Evolutionary conservation across 2,888 invertebrate genomes (phyloP).

Genomic region (Steinernema scapterisci): DNA sequence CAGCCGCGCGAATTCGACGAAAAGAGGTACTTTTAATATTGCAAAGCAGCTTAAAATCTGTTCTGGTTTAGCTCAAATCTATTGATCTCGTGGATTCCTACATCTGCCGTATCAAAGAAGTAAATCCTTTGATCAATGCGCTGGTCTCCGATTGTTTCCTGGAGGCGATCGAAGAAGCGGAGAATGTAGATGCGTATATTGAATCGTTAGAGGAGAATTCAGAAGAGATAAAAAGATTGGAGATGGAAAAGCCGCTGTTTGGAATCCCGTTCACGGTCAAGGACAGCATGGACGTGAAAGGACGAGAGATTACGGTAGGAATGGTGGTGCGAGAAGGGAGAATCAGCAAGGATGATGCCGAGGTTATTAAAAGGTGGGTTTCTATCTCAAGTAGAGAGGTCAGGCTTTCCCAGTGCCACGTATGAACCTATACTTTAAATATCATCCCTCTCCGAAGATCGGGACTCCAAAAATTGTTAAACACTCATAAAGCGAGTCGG

Average conservation of each 20-base stretch:
- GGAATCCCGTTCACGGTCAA: constrained; percentile 46
- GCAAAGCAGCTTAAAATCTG: background rate
- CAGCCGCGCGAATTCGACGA: constrained; percentile 46
- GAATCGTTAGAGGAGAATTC: background rate
- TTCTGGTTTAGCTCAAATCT: constrained; percentile 34
- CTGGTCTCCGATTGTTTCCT: constrained; percentile 44
- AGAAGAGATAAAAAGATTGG: background rate
- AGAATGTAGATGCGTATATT: constrained; percentile 42
- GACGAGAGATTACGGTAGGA: constrained; percentile 36
- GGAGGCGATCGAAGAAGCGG: constrained; percentile 37
- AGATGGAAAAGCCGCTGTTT: constrained; percentile 38
- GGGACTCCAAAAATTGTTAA: constrained; percentile 28
- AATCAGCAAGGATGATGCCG: constrained; percentile 35
- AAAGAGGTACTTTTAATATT: constrained; percentile 37
- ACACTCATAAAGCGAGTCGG: constrained; percentile 31
- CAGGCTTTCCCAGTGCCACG: too few species aligned
- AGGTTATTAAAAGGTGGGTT: constrained; percentile 31
- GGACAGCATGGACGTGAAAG: constrained; percentile 39
- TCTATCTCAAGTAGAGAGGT: too few species aligned
- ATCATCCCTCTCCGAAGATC: constrained; percentile 5
- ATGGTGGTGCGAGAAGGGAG: constrained; percentile 23
- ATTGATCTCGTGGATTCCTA: constrained; percentile 46
- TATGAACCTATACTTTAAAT: too few species aligned
- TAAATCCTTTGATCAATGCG: constrained; percentile 46
- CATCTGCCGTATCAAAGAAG: constrained; percentile 43